These are phyloP conservation scores for Chironomus riparius DNA, from an alignment of 2,888 invertebrate genomes.

Conservation along the genomic window DNA sequence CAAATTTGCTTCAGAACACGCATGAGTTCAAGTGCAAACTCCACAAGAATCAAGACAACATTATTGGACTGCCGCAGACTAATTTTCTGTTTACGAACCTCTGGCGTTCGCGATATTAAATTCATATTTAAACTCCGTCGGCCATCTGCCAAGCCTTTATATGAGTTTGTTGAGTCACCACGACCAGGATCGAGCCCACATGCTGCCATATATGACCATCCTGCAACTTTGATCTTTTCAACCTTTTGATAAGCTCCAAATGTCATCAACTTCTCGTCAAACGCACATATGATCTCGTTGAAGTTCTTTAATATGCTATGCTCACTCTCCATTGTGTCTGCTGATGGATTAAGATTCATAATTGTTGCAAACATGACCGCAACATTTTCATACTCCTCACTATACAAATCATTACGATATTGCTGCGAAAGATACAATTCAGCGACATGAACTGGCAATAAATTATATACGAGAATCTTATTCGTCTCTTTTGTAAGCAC, in stretches of 20 bases:
- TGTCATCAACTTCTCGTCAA: conserved; percentile 70
- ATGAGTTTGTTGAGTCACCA: conserved; percentile 49
- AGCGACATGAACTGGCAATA: conserved; percentile 85
- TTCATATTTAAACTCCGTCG: conserved; percentile 42
- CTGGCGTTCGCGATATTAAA: conserved; percentile 29
- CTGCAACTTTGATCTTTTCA: conserved; percentile 95
- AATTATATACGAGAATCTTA: conserved; percentile 81
- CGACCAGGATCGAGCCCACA: conserved; percentile 75
- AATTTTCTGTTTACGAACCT: conserved; percentile 13
- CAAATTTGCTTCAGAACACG: conserved; percentile 52
- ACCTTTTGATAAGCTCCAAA: conserved; percentile 54
- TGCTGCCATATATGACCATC: conserved; percentile 96
- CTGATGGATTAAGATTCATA: conserved; percentile 66
- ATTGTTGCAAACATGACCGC: conserved; percentile 96
- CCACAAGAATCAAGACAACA: conserved; percentile 52
- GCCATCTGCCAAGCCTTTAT: conserved; percentile 34
- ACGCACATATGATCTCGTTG: conserved; percentile 87
- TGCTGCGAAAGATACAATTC: conserved; percentile 67
- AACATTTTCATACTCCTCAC: conserved; percentile 78
- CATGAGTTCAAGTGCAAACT: conserved; percentile 68
- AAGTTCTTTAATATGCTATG: conserved; percentile 61
- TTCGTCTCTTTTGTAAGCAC: conserved; percentile 80
- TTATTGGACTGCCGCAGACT: conserved; percentile 38
- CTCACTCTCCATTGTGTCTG: conserved; percentile 51
- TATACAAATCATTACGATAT: conserved; percentile 65